Percentiles rank a stretch among this genome's conserved stretches.
phyloP scores from a whole-genome alignment of 2,797 vertebrate genomes.

The Falco peregrinus region DNA sequence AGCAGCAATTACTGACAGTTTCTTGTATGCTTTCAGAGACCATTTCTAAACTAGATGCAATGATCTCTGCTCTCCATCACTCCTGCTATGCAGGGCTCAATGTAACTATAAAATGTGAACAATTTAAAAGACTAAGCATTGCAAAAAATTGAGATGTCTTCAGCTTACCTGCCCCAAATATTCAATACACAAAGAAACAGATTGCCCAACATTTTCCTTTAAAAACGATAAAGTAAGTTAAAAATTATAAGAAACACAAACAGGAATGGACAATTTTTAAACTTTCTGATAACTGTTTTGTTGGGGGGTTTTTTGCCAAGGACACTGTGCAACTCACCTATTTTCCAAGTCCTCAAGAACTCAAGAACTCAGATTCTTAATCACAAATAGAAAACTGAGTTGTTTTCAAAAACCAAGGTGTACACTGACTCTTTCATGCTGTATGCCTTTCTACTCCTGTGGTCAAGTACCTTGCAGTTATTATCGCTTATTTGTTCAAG shows the following conservation, averaged over 20 bases:
- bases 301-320: neutral
- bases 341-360: constrained; percentile 44
- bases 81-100: neutral
- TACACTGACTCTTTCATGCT: constrained; percentile 84
- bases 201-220: neutral
- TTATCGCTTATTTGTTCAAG: constrained; percentile 96
- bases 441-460: constrained; percentile 88
- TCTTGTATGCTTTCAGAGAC: neutral
- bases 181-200: neutral
- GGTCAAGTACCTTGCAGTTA: constrained; percentile 93
- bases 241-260: neutral
- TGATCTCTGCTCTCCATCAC: neutral
- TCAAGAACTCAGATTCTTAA: constrained; percentile 28
- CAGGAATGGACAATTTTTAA: constrained; percentile 35
- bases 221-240: neutral
- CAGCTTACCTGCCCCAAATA: neutral
- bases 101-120: neutral
- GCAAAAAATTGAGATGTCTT: neutral
- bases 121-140: neutral
- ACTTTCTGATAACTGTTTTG: constrained; percentile 19
- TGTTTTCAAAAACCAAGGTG: constrained; percentile 75
- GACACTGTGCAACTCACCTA: constrained; percentile 22
- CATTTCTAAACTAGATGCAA: neutral
- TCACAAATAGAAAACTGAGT: constrained; percentile 49
- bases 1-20: neutral